phyloP scores from a whole-genome alignment of 2,888 invertebrate genomes.

The Furcula furcula region DNA sequence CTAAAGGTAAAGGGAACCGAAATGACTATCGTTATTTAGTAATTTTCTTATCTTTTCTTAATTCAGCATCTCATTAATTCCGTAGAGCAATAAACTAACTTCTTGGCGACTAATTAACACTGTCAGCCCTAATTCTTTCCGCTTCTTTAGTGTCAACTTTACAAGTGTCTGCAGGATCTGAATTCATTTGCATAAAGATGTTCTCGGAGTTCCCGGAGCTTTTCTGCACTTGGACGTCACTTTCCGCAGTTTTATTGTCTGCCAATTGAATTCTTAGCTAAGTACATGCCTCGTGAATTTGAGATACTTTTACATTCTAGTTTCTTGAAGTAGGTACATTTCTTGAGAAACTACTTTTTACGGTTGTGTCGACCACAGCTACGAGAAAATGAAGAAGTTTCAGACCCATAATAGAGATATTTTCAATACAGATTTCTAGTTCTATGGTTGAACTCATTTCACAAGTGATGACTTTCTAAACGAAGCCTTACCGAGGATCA shows the following conservation, averaged over 20 bases:
- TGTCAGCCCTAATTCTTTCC: conserved; percentile 28
- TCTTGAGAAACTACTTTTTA: not conserved
- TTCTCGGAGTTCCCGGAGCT: conserved; percentile 35
- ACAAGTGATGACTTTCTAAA: no score
- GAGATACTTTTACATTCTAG: conserved; percentile 19
- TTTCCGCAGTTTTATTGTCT: conserved; percentile 27
- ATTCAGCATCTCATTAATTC: no score
- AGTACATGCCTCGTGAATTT: conserved; percentile 17
- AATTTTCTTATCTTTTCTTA: no score
- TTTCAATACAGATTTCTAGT: no score
- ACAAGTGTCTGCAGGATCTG: conserved; percentile 51
- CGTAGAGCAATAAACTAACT: no score
- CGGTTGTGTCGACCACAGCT: no score
- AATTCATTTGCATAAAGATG: conserved; percentile 63
- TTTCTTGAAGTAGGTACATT: not conserved
- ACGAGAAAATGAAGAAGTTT: no score
- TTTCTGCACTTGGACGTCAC: conserved; percentile 36
- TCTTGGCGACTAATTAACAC: conserved; percentile 22
- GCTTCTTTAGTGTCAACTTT: conserved; percentile 26
- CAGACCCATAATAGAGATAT: no score
- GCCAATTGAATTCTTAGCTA: conserved; percentile 16
- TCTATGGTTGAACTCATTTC: no score
- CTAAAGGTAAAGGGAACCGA: no score
- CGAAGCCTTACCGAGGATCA: no score
- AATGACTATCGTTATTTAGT: no score